phyloP scores from a whole-genome alignment of 2,888 invertebrate genomes.

The Aphidoletes aphidimyza region DNA sequence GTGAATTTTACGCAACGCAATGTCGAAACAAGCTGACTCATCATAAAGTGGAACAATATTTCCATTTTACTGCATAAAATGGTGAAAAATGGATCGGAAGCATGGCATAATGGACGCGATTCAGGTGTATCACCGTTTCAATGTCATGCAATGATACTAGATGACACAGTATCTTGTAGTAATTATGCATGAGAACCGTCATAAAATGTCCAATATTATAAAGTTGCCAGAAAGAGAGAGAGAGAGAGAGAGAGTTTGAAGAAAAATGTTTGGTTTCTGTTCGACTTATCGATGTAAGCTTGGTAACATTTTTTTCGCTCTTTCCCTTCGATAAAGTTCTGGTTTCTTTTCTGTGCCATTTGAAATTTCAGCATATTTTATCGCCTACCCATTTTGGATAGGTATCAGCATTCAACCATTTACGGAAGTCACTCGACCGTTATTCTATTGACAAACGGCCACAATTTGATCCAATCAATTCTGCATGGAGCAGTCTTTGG shows the following conservation, averaged over 20 bases:
- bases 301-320: too few species aligned
- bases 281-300: too few species aligned
- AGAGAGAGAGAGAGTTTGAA: not conserved
- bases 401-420: too few species aligned
- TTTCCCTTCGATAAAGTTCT: not conserved
- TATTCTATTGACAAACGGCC: too few species aligned
- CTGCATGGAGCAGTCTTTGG: too few species aligned
- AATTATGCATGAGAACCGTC: not conserved
- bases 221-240: not conserved
- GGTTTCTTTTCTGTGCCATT: too few species aligned
- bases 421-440: too few species aligned
- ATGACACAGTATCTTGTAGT: not conserved
- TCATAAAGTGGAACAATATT: too few species aligned
- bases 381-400: too few species aligned
- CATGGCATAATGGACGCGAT: not conserved
- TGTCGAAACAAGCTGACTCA: not conserved
- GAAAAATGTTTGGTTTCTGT: too few species aligned
- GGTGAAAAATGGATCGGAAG: not conserved
- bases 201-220: not conserved
- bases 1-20: not conserved
- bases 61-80: not conserved
- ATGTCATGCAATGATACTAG: not conserved
- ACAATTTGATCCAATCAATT: too few species aligned
- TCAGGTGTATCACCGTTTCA: conserved; percentile 6
- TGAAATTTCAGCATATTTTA: too few species aligned